Evolutionary conservation across 2,113 vertebrate genomes (phyloP).

Genomic region (Hyperopisus bebe): DNA sequence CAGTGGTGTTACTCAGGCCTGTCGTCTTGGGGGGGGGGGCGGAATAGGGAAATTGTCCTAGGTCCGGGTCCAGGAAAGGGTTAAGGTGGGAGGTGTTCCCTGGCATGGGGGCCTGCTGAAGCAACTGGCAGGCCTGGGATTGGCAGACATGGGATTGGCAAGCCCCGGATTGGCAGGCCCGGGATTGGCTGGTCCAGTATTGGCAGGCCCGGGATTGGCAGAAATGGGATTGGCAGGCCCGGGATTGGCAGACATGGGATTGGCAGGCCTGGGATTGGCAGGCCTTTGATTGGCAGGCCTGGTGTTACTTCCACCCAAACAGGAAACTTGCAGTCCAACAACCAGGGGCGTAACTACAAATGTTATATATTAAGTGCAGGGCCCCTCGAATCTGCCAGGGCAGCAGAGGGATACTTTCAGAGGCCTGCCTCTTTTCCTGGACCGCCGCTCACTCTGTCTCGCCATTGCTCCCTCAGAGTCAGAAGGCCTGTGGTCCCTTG

Average conservation of each 20-base stretch:
- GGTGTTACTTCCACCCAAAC: background rate
- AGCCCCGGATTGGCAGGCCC: too few species aligned
- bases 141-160: too few species aligned
- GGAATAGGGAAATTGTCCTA: background rate
- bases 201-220: too few species aligned
- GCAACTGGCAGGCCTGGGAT: background rate
- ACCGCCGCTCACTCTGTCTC: background rate
- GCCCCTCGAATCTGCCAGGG: background rate
- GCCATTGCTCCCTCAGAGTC: background rate
- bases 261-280: too few species aligned
- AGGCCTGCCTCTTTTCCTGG: background rate
- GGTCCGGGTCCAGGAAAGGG: background rate
- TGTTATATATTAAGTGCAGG: background rate
- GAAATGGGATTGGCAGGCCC: too few species aligned
- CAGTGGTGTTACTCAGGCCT: background rate
- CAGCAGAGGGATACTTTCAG: background rate
- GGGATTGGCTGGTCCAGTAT: too few species aligned
- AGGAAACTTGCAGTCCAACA: background rate
- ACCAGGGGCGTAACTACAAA: background rate
- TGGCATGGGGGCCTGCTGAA: background rate
- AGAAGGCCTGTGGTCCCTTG: conserved; percentile 55
- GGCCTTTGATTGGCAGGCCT: background rate
- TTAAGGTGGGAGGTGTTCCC: background rate
- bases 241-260: too few species aligned
- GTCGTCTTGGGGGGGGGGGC: background rate